Base-by-base conservation (phyloP, 2,888 invertebrate species). In the Aromia moschata region DNA sequence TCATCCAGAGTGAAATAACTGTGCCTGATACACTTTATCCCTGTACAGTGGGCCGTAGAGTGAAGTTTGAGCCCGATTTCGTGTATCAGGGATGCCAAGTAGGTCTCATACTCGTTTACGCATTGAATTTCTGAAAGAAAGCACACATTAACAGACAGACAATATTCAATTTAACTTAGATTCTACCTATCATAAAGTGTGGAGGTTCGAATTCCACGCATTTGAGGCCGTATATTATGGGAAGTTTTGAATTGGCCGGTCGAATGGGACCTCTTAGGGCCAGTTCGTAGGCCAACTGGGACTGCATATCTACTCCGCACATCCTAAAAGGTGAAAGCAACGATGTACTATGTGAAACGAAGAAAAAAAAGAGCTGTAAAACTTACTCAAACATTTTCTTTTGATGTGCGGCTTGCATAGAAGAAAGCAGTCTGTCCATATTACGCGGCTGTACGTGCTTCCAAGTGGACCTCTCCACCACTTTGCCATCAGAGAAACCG, bases 241-340 rank as follows among this genome's bases (percentile, higher is more conserved):
- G 92, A 16, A 89, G 82, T 58, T 89, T 87, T 31, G 83, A 84
- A 56, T 85, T 80, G 0, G 83, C 82, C 0, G 98, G 96, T 56
- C 96, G 83, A 2, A 97, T 85, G 0, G 90, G 84, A 0, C 98
- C 98, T 77, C 89, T 83, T 0, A 87, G 83, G 4, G 96, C 96
- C 57, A 98, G 74, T 56, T 98, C 94, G 79, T 94, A 98, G 7
- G 95, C 95, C 38, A 90, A 87, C 80, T 98, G 93, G 36, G 93
- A 93, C 71, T 93, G 89, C 61, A 92, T 84, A 76, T 93, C 89
- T 0, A 97, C 86, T 16, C 95, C 95, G 68, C 87, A 86, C 38
- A 89, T 75, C 68, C 91, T 91, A n/a, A n/a, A n/a, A n/a, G n/a
- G n/a, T n/a, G n/a, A n/a, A n/a, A n/a, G n/a, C n/a, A n/a, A n/a